Percentiles rank a stretch among this genome's conserved stretches.
These are phyloP conservation scores for Trissolcus brochymenae DNA, from an alignment of 2,888 invertebrate genomes.

Conservation along the genomic window DNA sequence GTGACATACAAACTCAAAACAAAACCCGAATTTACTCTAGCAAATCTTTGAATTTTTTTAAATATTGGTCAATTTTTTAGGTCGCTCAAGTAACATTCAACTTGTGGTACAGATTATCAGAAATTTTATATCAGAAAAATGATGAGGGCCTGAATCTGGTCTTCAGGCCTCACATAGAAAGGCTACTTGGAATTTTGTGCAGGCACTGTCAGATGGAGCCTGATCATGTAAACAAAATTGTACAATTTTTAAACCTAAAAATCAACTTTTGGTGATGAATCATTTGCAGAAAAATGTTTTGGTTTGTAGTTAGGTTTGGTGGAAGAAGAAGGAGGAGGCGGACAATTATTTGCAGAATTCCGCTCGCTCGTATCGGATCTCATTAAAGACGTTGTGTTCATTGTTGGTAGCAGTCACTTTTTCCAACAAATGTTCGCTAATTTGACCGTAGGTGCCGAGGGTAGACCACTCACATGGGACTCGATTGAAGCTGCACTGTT, in stretches of 20 bases:
- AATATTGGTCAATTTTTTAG: conserved; percentile 69
- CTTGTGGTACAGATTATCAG: conserved; percentile 97
- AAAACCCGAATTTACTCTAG: neutral
- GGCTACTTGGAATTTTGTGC: conserved; percentile 92
- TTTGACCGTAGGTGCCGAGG: conserved; percentile 76
- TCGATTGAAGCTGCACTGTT: conserved; percentile 95
- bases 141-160: conserved; percentile 86
- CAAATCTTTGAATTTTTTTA: neutral
- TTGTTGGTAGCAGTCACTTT: conserved; percentile 94
- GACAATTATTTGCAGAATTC: conserved; percentile 86
- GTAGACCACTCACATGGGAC: conserved; percentile 87
- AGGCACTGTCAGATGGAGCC: conserved; percentile 97
- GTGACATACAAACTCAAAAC: conserved; percentile 71
- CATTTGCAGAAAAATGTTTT: neutral
- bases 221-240: conserved; percentile 82
- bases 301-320: conserved; percentile 69
- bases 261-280: no score
- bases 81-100: conserved; percentile 93
- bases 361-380: conserved; percentile 92
- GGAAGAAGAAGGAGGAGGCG: conserved; percentile 77
- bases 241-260: neutral
- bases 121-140: conserved; percentile 93
- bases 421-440: conserved; percentile 93
- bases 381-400: conserved; percentile 97
- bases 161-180: conserved; percentile 93